phyloP scores from a whole-genome alignment of 92 coral and sea anemone genomes.

The Chrysogorgia sp. region DNA sequence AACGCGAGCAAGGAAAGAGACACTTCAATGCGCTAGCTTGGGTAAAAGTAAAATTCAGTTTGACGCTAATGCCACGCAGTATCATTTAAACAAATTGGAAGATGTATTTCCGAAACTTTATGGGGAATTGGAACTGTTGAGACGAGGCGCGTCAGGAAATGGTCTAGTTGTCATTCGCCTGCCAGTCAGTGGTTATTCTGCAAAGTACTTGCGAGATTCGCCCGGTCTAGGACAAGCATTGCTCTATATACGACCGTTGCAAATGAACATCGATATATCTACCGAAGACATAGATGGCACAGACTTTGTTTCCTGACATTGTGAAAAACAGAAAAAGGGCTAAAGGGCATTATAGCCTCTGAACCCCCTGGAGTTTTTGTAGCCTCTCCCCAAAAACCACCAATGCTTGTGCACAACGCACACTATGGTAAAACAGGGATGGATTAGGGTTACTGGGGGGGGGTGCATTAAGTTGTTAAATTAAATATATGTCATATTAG shows the following conservation, averaged over 20 bases:
- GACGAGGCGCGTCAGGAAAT: conserved; percentile 35
- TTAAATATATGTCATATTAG: no score
- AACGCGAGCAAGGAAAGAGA: conserved; percentile 37
- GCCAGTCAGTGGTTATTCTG: conserved; percentile 48
- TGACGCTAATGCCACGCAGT: conserved; percentile 19
- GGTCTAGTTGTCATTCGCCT: conserved; percentile 38
- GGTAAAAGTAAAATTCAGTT: conserved; percentile 34
- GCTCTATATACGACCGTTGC: conserved; percentile 38
- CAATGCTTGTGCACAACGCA: no score
- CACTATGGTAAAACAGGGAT: no score
- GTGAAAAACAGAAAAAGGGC: not conserved
- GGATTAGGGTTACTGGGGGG: no score
- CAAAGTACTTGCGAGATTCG: conserved; percentile 24
- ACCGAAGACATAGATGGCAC: conserved; percentile 28
- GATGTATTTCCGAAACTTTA: conserved; percentile 31
- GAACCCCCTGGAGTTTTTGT: not conserved
- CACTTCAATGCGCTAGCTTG: conserved; percentile 37
- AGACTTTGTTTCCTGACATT: conserved; percentile 16
- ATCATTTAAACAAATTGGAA: conserved; percentile 8
- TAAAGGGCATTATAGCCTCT: not conserved
- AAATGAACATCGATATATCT: conserved; percentile 43
- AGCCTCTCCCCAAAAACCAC: no score
- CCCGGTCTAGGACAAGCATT: conserved; percentile 49
- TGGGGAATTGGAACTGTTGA: conserved; percentile 36
- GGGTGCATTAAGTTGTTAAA: no score